Evolutionary conservation across 1,140 invertebrate species (phyloP).

Genomic region (Euura lappo): DNA sequence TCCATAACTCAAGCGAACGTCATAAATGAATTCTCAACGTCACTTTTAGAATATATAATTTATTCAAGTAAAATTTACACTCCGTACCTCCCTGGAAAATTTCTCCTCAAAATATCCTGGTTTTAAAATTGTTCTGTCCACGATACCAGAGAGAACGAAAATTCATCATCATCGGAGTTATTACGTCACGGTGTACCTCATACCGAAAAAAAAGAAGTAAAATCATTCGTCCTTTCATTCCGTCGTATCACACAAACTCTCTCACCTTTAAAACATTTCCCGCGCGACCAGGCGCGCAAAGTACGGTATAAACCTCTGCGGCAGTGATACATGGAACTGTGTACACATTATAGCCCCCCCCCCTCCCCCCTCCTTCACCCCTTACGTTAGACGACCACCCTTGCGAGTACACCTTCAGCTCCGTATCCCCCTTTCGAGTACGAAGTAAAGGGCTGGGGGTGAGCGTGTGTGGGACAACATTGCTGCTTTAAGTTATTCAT

Average conservation of each 20-base stretch:
- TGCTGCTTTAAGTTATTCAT: conserved; percentile 17
- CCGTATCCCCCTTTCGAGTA: not conserved
- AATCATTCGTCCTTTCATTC: too few relatives aligned
- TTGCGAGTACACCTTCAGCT: not conserved
- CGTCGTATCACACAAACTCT: not conserved
- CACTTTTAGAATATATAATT: not conserved
- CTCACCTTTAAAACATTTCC: conserved; percentile 20
- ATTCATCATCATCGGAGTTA: too few relatives aligned
- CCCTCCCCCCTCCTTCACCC: not conserved
- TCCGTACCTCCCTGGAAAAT: too few relatives aligned
- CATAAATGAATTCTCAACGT: not conserved
- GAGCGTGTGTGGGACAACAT: not conserved
- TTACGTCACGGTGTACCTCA: too few relatives aligned
- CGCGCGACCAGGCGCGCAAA: conserved; percentile 10
- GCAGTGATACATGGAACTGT: conserved; percentile 12
- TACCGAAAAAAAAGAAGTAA: too few relatives aligned
- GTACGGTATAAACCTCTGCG: conserved; percentile 9
- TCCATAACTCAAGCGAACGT: not conserved
- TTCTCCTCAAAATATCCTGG: too few relatives aligned
- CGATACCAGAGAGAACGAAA: too few relatives aligned
- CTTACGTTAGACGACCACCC: not conserved
- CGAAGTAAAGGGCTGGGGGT: not conserved
- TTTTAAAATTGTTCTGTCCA: too few relatives aligned
- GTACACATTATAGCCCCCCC: conserved; percentile 5
- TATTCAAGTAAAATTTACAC: too few relatives aligned